Conservation (phyloP, 2,888 invertebrate species). For the Chaitophorus viminalis region DNA sequence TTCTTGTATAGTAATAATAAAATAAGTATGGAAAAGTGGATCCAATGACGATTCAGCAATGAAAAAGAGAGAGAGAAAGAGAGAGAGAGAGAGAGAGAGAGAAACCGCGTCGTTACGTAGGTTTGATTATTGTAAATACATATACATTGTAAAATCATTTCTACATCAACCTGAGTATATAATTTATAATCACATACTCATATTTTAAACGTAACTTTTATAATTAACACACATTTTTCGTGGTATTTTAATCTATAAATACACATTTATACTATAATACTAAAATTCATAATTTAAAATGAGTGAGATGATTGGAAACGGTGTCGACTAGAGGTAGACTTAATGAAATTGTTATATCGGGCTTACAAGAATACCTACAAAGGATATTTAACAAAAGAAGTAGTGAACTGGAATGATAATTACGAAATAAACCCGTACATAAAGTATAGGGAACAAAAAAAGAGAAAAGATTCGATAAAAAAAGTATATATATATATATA, state of each 20-base stretch:
- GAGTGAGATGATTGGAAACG: constrained; percentile 27
- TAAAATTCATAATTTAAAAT: constrained; percentile 38
- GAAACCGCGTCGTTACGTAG: too few relatives aligned
- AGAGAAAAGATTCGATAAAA: constrained; percentile 22
- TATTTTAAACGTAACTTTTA: constrained; percentile 15
- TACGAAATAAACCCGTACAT: constrained; percentile 9
- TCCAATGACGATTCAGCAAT: too few relatives aligned
- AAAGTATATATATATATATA: background rate
- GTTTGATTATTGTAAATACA: too few relatives aligned
- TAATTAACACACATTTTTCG: constrained; percentile 27
- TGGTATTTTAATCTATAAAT: background rate
- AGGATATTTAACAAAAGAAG: constrained; percentile 43
- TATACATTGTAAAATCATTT: too few relatives aligned
- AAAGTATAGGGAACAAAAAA: background rate
- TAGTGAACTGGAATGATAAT: constrained; percentile 43
- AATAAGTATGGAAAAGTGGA: too few relatives aligned
- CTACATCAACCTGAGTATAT: too few relatives aligned
- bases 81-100: too few relatives aligned
- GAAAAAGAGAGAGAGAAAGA: too few relatives aligned
- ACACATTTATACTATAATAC: background rate
- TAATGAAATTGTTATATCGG: constrained; percentile 40
- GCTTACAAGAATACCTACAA: constrained; percentile 19
- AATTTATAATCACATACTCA: background rate
- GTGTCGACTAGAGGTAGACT: constrained; percentile 36
- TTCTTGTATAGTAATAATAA: too few relatives aligned